Base-by-base conservation (phyloP, 2,113 vertebrate species). In the Sorex fumeus region DNA sequence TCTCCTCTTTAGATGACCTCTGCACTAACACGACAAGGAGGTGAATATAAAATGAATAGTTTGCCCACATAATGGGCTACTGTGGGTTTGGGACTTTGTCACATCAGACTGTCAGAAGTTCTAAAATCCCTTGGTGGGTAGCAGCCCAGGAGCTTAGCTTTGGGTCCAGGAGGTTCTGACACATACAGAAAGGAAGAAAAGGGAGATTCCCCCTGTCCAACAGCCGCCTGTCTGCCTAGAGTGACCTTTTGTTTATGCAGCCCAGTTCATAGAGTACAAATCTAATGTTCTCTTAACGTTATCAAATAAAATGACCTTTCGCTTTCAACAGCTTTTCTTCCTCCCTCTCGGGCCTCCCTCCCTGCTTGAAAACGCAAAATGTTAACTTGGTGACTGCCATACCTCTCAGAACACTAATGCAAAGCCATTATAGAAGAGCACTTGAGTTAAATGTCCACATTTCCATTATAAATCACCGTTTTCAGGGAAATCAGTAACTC, bases 31-130 rank as follows among this genome's bases (percentile, higher is more conserved):
- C 96, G 97, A 98, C 98, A 98, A 98, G 98, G 98, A 98, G 98
- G 99, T 98, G 98, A 98, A 98, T 98, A 96, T 98, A 97, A 97
- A 98, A 99, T 98, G 98, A 98, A 99, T 98, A 95, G 97, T 98
- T 97, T 97, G 97, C 97, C 97, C 97, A 97, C 96, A 91, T 98
- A 98, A 98, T 97, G 94, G 97, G 96, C 96, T 97, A 47, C 96
- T 95, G 97, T 95, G 97, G 97, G 96, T 97, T 97, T 96, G 95
- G 96, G 96, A 96, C 96, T 97, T 97, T 95, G 97, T 98, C 97
- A 89, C 95, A 97, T 96, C 88, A 75, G 95, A 79, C 96, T 90
- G 81, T 95, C 80, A 84, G 89, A 97, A 98, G 97, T 97, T 97
- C 4, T 95, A 97, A 95, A 96, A 96, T n/a, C 62, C 92, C 57